phyloP scores from a whole-genome alignment of 2,113 vertebrate species.

The Pterocles gutturalis region DNA sequence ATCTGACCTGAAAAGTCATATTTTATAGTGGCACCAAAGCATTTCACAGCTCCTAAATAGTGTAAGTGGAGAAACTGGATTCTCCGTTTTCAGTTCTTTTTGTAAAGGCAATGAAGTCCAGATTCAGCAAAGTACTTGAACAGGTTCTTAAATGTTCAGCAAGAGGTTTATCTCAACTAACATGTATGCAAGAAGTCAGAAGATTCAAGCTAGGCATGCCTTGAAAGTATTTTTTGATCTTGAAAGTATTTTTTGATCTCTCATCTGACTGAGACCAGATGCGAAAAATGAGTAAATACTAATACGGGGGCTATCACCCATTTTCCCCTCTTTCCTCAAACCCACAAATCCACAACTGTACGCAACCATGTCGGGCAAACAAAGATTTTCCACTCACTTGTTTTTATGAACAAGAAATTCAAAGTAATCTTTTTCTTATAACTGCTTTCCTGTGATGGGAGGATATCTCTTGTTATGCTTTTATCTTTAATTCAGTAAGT shows the following conservation, averaged over 20 bases:
- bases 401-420: slow-evolving; percentile 5
- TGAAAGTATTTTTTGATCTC: not conserved
- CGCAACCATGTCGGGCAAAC: not conserved
- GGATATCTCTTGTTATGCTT: not conserved
- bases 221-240: not conserved
- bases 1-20: not conserved
- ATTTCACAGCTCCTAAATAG: not conserved
- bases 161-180: not conserved
- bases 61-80: not conserved
- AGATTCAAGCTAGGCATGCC: not conserved
- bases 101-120: not conserved
- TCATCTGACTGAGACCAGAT: not conserved
- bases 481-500: slow-evolving; percentile 2
- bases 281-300: not conserved
- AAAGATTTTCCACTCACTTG: not conserved
- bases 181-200: not conserved
- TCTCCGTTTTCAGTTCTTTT: not conserved
- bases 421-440: not conserved
- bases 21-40: not conserved
- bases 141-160: not conserved
- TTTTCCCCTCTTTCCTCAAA: not conserved
- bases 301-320: not conserved
- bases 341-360: not conserved
- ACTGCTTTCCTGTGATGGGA: not conserved
- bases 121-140: not conserved